Base-by-base conservation (phyloP, 2,888 invertebrate genomes). In the Luffia ferchaultella region DNA sequence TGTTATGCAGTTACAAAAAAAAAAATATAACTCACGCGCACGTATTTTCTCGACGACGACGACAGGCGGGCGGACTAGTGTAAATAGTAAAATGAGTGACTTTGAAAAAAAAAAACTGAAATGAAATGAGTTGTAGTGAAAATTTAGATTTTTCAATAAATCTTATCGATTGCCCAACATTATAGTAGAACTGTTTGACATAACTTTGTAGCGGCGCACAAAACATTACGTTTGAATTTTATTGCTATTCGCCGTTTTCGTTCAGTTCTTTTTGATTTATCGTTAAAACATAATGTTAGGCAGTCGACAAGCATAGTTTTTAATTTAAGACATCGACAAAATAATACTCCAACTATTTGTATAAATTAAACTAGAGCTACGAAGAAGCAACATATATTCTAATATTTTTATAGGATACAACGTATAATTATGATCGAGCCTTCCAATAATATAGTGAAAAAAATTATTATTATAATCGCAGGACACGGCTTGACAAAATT, bases 351-450 rank as follows among this genome's bases (percentile, higher is more conserved):
- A 76, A 75, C 67, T 67, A 70, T 73, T 30, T 30, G 30, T 30
- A 30, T 30, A 30, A 30, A 30, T 12, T 30, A 30, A 30, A 30
- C 30, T 30, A 30, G 30, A 68, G 70, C 68, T 70, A 73, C 73
- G 70, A 73, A 72, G 73, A 71, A 20, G 41, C 46, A 46, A 40
- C 71, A 70, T 68, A 69, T 45, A 73, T 65, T 65, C 68, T 73
- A 82, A 82, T 82, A 82, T 80, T 83, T 83, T 83, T 83, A 82
- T 82, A 82, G 82, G 78, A 77, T 79, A 78, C 65, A 67, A 70
- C 45, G 67, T 77, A 79, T 73, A 69, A 78, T 16, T 77, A 78
- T 78, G 77, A 82, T 75, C 76, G 70, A 82, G 82, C 82, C 82
- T 83, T 82, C 82, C 82, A 83, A 76, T 83, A 82, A 80, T 78